Evolutionary conservation across 1,140 invertebrate species (phyloP).

Genomic region (Hypsibius dujardini): DNA sequence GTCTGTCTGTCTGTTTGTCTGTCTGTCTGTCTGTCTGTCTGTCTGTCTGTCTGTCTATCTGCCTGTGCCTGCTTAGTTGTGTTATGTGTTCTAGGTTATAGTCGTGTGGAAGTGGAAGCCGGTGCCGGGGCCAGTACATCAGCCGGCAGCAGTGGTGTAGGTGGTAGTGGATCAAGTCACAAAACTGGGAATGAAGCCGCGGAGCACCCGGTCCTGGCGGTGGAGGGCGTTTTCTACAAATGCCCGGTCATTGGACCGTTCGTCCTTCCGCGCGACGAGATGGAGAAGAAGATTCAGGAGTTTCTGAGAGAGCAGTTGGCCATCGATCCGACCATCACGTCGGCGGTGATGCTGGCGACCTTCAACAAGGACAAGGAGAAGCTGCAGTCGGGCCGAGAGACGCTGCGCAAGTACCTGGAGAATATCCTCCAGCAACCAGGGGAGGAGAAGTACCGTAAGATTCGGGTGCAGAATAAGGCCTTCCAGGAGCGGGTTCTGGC

Average conservation of each 20-base stretch:
- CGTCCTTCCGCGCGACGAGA: conserved; percentile 56
- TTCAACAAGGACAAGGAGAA: conserved; percentile 63
- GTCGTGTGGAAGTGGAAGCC: conserved; percentile 27
- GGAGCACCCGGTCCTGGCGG: conserved; percentile 37
- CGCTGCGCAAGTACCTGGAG: conserved; percentile 68
- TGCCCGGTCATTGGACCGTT: conserved; percentile 63
- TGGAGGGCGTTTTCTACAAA: conserved; percentile 52
- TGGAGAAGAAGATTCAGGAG: conserved; percentile 60
- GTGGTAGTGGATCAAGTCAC: not conserved
- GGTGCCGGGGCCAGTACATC: conserved; percentile 27
- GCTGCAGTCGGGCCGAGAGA: conserved; percentile 55
- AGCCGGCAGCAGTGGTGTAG: conserved; percentile 24
- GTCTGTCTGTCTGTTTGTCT: too few relatives aligned
- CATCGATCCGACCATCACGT: conserved; percentile 33
- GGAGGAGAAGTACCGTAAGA: conserved; percentile 76
- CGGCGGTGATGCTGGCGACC: conserved; percentile 37
- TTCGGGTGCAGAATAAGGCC: conserved; percentile 60
- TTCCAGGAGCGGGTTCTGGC: conserved; percentile 58
- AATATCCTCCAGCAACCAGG: conserved; percentile 67
- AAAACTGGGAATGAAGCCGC: conserved; percentile 33
- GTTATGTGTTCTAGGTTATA: conserved; percentile 15
- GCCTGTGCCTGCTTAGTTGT: not conserved
- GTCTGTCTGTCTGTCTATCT: too few relatives aligned
- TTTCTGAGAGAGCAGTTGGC: conserved; percentile 65
- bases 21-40: too few relatives aligned